phyloP scores from a whole-genome alignment of 1,140 invertebrate genomes.

The Drosophila varians region DNA sequence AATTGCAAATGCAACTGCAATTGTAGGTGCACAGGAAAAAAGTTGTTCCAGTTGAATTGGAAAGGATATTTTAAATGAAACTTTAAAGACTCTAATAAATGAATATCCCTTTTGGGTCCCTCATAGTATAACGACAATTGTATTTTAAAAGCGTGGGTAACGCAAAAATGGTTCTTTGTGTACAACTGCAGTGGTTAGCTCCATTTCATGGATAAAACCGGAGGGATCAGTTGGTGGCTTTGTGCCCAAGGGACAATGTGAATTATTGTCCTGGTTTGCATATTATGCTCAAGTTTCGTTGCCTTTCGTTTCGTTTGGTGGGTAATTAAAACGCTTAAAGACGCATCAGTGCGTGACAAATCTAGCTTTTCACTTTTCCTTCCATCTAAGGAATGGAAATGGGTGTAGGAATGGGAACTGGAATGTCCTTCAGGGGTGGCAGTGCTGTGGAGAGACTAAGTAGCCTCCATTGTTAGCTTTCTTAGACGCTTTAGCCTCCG shows the following conservation, averaged over 20 bases:
- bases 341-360: constrained; percentile 82
- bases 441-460: constrained; percentile 58
- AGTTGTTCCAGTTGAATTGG: too few relatives aligned
- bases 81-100: too few relatives aligned
- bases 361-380: constrained; percentile 81
- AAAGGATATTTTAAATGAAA: too few relatives aligned
- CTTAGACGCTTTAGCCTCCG: constrained; percentile 9
- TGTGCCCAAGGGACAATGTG: constrained; percentile 73
- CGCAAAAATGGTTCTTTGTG: background rate
- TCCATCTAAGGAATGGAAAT: background rate
- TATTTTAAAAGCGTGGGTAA: too few relatives aligned
- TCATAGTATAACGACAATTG: too few relatives aligned
- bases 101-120: too few relatives aligned
- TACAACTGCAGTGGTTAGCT: constrained; percentile 27
- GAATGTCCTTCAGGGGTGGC: constrained; percentile 14
- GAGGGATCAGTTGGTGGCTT: constrained; percentile 36
- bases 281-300: constrained; percentile 71
- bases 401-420: constrained; percentile 1
- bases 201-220: constrained; percentile 12
- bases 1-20: constrained; percentile 78
- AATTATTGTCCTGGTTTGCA: constrained; percentile 79
- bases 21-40: constrained; percentile 31
- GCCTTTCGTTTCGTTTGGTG: constrained; percentile 59
- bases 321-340: constrained; percentile 83
- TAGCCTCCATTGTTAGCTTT: constrained; percentile 32